Conservation (phyloP, 2,888 invertebrate species). For the Ligdia adustata region DNA sequence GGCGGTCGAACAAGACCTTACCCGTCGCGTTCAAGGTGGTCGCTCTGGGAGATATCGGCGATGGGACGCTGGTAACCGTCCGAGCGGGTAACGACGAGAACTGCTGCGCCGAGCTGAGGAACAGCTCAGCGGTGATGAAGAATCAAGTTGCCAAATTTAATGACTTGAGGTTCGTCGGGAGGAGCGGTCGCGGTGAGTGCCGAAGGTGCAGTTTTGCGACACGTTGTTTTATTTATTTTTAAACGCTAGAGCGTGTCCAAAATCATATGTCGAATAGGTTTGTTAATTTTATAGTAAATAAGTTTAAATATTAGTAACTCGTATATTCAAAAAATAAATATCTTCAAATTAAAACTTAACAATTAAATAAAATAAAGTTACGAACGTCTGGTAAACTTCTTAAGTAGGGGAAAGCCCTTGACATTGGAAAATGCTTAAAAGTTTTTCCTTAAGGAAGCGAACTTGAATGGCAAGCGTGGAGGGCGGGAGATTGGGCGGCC, state of each 20-base stretch:
- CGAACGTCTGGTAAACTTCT: neutral
- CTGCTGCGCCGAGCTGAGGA: conserved; percentile 97
- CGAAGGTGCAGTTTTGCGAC: conserved; percentile 79
- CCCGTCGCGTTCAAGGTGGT: conserved; percentile 99
- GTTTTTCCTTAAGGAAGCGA: conserved; percentile 73
- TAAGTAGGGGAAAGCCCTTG: conserved; percentile 58
- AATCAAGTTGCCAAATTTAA: conserved; percentile 99
- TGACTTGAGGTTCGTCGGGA: conserved; percentile 98
- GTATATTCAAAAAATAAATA: too few relatives aligned
- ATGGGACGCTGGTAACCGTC: conserved; percentile 98
- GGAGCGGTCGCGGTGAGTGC: conserved; percentile 98
- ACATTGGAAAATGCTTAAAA: conserved; percentile 69
- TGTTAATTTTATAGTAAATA: too few relatives aligned
- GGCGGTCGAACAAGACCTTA: conserved; percentile 99
- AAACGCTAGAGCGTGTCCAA: conserved; percentile 14
- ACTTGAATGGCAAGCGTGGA: conserved; percentile 72
- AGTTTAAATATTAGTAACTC: too few relatives aligned
- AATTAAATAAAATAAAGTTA: too few relatives aligned
- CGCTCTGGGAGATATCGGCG: conserved; percentile 96
- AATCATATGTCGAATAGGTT: neutral
- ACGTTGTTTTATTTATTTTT: conserved; percentile 43
- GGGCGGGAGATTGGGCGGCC: conserved; percentile 70
- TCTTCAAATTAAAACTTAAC: too few relatives aligned
- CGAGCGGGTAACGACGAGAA: conserved; percentile 99
- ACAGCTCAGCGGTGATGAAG: conserved; percentile 98